A percentile compares a stretch with the other conserved stretches of the same genome.
These are phyloP conservation scores for Chrysocyon brachyurus DNA, from an alignment of 2,797 vertebrate species.

Conservation along the genomic window DNA sequence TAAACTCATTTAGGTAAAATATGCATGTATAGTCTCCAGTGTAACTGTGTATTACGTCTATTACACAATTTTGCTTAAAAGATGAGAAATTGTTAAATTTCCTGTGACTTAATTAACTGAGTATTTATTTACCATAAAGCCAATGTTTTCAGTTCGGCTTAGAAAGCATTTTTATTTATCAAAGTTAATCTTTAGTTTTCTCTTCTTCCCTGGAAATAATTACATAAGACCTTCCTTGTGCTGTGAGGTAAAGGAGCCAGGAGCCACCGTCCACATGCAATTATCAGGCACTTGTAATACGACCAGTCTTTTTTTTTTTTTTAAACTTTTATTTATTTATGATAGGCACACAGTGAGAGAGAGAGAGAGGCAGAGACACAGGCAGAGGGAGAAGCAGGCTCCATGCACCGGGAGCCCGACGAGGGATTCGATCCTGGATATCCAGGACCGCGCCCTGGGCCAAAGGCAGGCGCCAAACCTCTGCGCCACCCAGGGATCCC, in stretches of 20 bases:
- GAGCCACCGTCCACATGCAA: not conserved
- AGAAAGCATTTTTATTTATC: slow-evolving; percentile 16
- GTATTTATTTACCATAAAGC: slow-evolving; percentile 19
- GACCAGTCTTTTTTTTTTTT: not conserved
- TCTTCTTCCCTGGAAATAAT: not conserved
- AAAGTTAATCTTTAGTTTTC: not conserved
- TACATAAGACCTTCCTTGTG: not conserved
- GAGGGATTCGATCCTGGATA: too few species aligned
- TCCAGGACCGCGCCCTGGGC: too few species aligned
- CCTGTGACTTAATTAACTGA: not conserved
- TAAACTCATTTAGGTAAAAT: not conserved
- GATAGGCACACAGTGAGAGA: too few species aligned
- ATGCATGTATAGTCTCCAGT: not conserved
- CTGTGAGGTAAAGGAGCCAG: not conserved
- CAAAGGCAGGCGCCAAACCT: too few species aligned
- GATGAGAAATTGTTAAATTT: not conserved
- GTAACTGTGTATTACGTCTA: not conserved
- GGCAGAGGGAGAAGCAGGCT: too few species aligned
- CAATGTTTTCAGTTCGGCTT: slow-evolving; percentile 43
- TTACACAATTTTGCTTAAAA: not conserved
- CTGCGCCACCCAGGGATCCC: too few species aligned
- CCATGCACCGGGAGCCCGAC: too few species aligned
- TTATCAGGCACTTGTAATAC: not conserved
- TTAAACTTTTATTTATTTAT: too few species aligned
- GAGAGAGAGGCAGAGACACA: too few species aligned